phyloP scores from a whole-genome alignment of 1,140 invertebrate species.

The Liolophura sinensis region DNA sequence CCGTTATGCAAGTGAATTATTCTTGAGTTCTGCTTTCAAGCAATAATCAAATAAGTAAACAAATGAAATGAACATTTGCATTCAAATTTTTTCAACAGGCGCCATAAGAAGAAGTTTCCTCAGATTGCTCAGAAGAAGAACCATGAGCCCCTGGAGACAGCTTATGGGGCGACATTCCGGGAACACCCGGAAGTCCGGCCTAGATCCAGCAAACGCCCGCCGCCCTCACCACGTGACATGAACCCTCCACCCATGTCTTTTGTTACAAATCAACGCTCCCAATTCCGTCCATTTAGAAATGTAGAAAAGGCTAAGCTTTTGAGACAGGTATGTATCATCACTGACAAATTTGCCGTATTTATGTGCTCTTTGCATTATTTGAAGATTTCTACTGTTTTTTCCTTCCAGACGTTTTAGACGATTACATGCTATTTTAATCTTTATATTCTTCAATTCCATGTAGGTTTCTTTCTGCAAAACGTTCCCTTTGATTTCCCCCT shows the following conservation, averaged over 20 bases:
- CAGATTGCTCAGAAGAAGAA: conserved; percentile 10
- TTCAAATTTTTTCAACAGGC: conserved; percentile 17
- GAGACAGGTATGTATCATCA: conserved; percentile 29
- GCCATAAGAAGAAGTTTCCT: conserved; percentile 21
- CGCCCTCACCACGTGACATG: conserved; percentile 22
- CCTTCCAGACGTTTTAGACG: background rate
- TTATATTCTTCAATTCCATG: too few relatives aligned
- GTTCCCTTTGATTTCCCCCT: too few relatives aligned
- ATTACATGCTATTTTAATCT: background rate
- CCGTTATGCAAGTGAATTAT: background rate
- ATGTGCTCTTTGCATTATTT: background rate
- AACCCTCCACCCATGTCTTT: conserved; percentile 45
- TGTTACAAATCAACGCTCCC: conserved; percentile 42
- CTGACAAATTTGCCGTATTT: background rate
- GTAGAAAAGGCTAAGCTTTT: conserved; percentile 37
- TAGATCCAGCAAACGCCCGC: conserved; percentile 46
- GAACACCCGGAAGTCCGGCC: conserved; percentile 38
- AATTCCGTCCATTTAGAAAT: conserved; percentile 32
- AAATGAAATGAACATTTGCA: conserved; percentile 3
- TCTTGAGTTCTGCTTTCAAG: background rate
- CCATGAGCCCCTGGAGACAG: conserved; percentile 24
- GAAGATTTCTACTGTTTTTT: background rate
- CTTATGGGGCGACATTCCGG: conserved; percentile 35
- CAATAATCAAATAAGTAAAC: conserved; percentile 3
- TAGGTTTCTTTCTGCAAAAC: background rate